phyloP scores from a whole-genome alignment of 2,113 vertebrate species.

The Hypocryptadius cinnamomeus region DNA sequence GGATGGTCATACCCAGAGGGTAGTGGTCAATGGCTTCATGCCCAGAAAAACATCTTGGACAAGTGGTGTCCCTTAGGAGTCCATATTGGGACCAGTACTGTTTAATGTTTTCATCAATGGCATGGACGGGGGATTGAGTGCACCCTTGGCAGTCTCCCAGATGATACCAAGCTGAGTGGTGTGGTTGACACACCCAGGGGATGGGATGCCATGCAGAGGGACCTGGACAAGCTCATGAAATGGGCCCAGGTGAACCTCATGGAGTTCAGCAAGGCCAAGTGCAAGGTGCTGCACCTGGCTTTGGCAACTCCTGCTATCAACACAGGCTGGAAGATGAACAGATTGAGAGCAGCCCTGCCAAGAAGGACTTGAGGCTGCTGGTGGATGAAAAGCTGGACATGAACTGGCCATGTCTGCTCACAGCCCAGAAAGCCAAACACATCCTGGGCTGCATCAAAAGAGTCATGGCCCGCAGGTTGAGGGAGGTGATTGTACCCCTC shows the following conservation, averaged over 20 bases:
- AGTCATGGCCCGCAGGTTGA: background rate
- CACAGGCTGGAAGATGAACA: background rate
- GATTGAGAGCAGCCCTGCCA: background rate
- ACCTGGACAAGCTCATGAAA: background rate
- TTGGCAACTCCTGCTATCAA: background rate
- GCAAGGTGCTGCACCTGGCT: background rate
- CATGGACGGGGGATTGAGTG: fast-evolving
- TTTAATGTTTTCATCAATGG: background rate
- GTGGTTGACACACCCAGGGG: background rate
- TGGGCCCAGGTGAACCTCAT: background rate
- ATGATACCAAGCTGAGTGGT: background rate
- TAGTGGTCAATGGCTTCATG: background rate
- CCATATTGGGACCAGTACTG: fast-evolving
- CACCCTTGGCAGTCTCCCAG: background rate
- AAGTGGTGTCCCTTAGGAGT: background rate
- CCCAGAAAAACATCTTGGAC: background rate
- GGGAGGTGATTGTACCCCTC: background rate
- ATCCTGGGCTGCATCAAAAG: background rate
- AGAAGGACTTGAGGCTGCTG: background rate
- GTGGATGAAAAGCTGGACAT: background rate
- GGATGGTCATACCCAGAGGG: background rate
- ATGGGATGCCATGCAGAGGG: background rate
- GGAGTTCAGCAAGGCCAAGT: background rate
- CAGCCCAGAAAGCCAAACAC: background rate
- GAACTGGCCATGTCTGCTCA: background rate